Evolutionary conservation across 2,888 invertebrate genomes (phyloP).

Genomic region (Argynnis bischoffii): DNA sequence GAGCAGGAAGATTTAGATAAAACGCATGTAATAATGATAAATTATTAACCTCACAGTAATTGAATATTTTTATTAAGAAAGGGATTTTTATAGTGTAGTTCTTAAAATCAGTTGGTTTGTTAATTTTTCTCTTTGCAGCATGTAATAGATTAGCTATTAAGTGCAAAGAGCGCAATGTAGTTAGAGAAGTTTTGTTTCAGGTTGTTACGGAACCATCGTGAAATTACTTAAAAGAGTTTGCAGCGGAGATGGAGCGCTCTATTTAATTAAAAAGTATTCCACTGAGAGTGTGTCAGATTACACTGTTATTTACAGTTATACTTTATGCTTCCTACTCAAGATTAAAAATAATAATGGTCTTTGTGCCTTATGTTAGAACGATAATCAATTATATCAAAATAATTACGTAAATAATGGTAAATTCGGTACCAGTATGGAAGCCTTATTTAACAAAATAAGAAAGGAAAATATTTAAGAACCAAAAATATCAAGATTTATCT

Average conservation of each 20-base stretch:
- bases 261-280: conserved; percentile 44
- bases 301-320: conserved; percentile 23
- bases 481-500: no score
- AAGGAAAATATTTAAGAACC: background rate
- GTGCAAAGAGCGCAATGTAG: conserved; percentile 21
- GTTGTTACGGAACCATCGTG: conserved; percentile 25
- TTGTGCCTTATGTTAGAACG: background rate
- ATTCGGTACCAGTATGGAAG: background rate
- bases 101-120: conserved; percentile 8
- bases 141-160: conserved; percentile 18
- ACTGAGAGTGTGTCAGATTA: conserved; percentile 32
- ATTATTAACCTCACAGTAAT: background rate
- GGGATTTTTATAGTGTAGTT: background rate
- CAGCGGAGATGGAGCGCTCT: conserved; percentile 37
- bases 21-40: no score
- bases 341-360: conserved; percentile 2
- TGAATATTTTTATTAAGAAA: background rate
- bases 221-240: conserved; percentile 30
- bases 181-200: conserved; percentile 30
- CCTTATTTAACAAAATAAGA: background rate
- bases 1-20: no score
- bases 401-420: background rate
- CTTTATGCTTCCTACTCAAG: conserved; percentile 2
- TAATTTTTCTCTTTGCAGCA: conserved; percentile 5
- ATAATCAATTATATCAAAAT: background rate